A percentile compares a stretch with the other conserved stretches of the same genome.
Evolutionary conservation across 2,888 invertebrate species (phyloP).

Genomic region (Himalopsyche anomala): DNA sequence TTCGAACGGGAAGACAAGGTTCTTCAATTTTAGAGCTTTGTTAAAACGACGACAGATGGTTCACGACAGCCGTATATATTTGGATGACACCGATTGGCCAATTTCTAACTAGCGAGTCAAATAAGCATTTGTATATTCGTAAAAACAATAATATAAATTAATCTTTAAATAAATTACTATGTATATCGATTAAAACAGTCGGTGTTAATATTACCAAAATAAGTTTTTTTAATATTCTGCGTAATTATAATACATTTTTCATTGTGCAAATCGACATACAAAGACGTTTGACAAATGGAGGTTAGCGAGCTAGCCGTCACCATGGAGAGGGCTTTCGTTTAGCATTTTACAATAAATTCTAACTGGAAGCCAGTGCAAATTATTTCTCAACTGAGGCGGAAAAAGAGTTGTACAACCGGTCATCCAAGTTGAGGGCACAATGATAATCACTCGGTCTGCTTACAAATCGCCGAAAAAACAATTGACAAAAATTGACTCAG

Average conservation of each 20-base stretch:
- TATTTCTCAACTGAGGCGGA: conserved; percentile 1
- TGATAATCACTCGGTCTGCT: conserved; percentile 14
- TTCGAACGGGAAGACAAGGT: background rate
- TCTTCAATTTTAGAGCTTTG: conserved; percentile 37
- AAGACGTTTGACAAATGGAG: conserved; percentile 58
- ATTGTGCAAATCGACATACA: background rate
- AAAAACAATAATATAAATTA: conserved; percentile 54
- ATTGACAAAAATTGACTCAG: conserved; percentile 52
- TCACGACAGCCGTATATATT: background rate
- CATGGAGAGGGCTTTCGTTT: conserved; percentile 77
- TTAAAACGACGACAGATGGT: background rate
- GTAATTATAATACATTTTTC: background rate
- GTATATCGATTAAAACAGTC: background rate
- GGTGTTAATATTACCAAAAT: background rate
- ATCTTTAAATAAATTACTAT: background rate
- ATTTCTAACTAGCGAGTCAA: conserved; percentile 50
- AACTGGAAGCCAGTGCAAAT: conserved; percentile 39
- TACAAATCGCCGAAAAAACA: conserved; percentile 51
- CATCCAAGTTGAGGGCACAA: background rate
- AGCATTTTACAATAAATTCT: conserved; percentile 64
- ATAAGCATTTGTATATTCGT: conserved; percentile 52
- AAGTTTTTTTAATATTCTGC: background rate
- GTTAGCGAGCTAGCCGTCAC: conserved; percentile 72
- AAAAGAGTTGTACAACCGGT: conserved; percentile 1
- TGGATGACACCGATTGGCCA: conserved; percentile 50